A percentile compares a stretch with the other conserved stretches of the same genome.
These are phyloP conservation scores for Tuberolachnus salignus DNA, from an alignment of 2,888 invertebrate genomes.

Conservation along the genomic window DNA sequence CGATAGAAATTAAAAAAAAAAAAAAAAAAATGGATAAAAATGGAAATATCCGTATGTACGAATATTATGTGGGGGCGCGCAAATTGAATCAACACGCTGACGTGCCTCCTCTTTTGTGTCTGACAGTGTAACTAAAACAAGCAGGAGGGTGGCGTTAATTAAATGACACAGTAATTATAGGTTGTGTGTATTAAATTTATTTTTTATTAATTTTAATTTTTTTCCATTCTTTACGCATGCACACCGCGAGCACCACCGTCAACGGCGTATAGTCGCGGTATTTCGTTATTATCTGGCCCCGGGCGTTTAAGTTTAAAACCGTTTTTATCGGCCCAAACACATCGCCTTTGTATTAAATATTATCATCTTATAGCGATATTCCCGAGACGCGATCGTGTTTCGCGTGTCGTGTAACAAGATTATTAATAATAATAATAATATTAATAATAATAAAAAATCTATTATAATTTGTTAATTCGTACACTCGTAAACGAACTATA, in stretches of 20 bases:
- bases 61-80: conserved; percentile 27
- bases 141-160: conserved; percentile 43
- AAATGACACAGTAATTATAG: conserved; percentile 44
- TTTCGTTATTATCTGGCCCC: background rate
- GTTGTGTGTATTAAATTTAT: conserved; percentile 21
- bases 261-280: background rate
- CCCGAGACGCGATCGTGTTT: background rate
- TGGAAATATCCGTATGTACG: conserved; percentile 4
- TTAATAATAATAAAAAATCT: too few relatives aligned
- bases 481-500: too few relatives aligned
- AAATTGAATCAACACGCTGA: conserved; percentile 50
- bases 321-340: background rate
- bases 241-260: background rate
- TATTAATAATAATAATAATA: too few relatives aligned
- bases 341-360: conserved; percentile 13
- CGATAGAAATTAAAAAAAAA: background rate
- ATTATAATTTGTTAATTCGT: too few relatives aligned
- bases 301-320: background rate
- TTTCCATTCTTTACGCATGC: background rate
- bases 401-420: too few relatives aligned
- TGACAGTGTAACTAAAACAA: conserved; percentile 12
- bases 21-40: background rate
- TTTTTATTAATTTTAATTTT: too few relatives aligned
- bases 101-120: conserved; percentile 49
- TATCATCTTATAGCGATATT: too few relatives aligned